Conservation (phyloP, 2,797 vertebrate genomes). For the Simalia tracyae region DNA sequence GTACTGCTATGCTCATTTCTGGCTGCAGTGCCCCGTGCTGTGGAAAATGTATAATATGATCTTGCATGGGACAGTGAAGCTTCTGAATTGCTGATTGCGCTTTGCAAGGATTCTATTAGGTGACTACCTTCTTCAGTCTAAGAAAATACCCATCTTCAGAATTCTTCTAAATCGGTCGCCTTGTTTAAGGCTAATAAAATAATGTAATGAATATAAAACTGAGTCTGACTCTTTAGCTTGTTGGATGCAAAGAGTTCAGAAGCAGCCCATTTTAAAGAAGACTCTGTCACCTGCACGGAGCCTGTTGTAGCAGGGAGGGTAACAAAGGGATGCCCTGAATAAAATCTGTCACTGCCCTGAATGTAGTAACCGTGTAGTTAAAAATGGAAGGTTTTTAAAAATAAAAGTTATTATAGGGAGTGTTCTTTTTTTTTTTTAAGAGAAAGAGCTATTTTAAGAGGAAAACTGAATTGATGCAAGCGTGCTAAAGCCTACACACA, state of each 20-base stretch:
- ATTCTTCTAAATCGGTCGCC: not conserved
- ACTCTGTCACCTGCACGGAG: not conserved
- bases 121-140: not conserved
- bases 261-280: not conserved
- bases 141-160: not conserved
- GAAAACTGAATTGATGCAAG: not conserved
- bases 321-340: not conserved
- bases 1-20: not conserved
- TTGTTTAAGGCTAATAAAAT: not conserved
- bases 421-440: not conserved
- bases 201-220: not conserved
- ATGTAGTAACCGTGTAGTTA: not conserved
- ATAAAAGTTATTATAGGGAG: not conserved
- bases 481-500: not conserved
- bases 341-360: not conserved
- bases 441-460: not conserved
- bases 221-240: not conserved
- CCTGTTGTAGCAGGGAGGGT: not conserved
- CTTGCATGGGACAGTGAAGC: too few relatives aligned
- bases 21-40: accelerated
- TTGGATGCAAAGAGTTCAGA: not conserved
- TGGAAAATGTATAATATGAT: not conserved
- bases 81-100: not conserved
- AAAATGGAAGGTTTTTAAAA: not conserved
- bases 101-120: not conserved